Conservation (phyloP, 2,888 invertebrate species). For the Cancer borealis region DNA sequence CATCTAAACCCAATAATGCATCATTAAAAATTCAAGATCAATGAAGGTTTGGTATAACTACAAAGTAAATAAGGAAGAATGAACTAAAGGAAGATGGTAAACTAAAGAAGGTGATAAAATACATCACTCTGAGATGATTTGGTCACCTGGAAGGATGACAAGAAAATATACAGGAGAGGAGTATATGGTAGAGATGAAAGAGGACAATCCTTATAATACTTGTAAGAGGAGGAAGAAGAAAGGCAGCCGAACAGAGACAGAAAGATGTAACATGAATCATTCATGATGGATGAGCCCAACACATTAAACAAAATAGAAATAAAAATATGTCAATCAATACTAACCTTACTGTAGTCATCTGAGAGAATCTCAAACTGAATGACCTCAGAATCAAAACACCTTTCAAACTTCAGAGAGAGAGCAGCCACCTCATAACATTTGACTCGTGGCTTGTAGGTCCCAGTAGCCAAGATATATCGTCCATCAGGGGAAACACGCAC, state of each 20-base stretch:
- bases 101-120: too few relatives aligned
- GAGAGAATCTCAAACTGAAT: slow-evolving; percentile 95
- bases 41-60: too few relatives aligned
- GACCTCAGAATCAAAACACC: slow-evolving; percentile 98
- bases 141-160: too few relatives aligned
- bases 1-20: too few relatives aligned
- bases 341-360: slow-evolving; percentile 97
- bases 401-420: slow-evolving; percentile 97
- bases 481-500: slow-evolving; percentile 93
- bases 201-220: too few relatives aligned
- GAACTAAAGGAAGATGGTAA: too few relatives aligned
- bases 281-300: background rate
- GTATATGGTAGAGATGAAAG: too few relatives aligned
- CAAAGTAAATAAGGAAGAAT: too few relatives aligned
- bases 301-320: background rate
- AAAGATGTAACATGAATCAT: background rate
- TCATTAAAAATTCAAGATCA: too few relatives aligned
- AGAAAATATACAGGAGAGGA: too few relatives aligned
- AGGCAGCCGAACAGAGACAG: background rate
- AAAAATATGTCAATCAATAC: background rate
- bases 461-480: slow-evolving; percentile 94
- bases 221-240: background rate
- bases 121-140: too few relatives aligned
- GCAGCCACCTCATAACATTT: slow-evolving; percentile 98
- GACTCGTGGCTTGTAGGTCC: slow-evolving; percentile 96